Base-by-base conservation (phyloP, 1,140 invertebrate species). In the Drosophila sproati region DNA sequence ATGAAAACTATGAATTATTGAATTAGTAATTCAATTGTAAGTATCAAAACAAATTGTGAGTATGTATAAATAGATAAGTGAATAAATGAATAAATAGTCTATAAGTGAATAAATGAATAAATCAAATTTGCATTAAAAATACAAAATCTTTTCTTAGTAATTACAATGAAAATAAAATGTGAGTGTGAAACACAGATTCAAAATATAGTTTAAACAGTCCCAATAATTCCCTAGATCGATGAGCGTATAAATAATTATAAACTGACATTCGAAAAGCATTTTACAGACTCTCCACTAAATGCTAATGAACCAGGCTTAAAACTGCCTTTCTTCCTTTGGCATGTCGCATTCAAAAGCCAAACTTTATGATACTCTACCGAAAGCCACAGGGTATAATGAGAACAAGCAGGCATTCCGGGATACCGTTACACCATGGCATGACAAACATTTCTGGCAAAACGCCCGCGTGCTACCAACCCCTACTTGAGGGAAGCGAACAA, bases 361-460 rank as follows among this genome's bases (percentile, higher is more conserved):
- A 41, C n/a, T 43, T 8, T 29, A 5, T 3, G 2, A 50, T 3
- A 20, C 35, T 29, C 34, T 28, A 39, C 29, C 34, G 3, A 47
- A 60, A 34, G n/a, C 28, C 55, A 63, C 68, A 71, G 73, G 67
- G 68, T 64, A 67, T 68, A 37, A 56, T 50, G 29, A 31, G 37
- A 61, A 35, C 12, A 51, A 52, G 29, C 55, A 29, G 34, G 48
- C 34, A 68, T 35, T 51, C 45, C 35, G 56, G 64, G 6, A 55
- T 50, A 82, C 78, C 76, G 81, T 71, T 71, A 72, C 73, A 77
- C 76, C 72, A 37, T 62, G 80, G 77, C 75, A 86, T 78, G 78
- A 75, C 81, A 88, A 85, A 72, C 61, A 85, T 89, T 89, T 78
- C 72, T 89, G 85, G 85, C 86, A 81, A 78, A 81, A 73, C 80